phyloP scores from a whole-genome alignment of 2,113 vertebrate species.

The Callorhinus ursinus region DNA sequence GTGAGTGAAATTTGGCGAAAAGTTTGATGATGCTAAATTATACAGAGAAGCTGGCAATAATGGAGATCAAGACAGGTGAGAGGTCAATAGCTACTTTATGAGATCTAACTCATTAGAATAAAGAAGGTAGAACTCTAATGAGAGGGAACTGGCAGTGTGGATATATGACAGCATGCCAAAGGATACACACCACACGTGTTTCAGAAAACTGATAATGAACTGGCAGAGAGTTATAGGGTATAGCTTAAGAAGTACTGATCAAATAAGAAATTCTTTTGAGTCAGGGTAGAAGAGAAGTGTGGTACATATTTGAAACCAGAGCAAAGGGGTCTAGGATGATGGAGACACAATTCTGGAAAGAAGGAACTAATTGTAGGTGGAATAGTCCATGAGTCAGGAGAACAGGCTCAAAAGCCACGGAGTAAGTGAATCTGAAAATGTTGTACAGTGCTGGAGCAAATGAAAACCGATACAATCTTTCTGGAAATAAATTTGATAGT shows the following conservation, averaged over 20 bases:
- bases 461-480: not conserved
- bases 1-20: not conserved
- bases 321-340: not conserved
- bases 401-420: not conserved
- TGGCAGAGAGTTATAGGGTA: not conserved
- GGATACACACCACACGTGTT: not conserved
- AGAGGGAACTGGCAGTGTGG: not conserved
- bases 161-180: no score
- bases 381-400: not conserved
- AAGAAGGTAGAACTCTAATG: not conserved
- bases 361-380: not conserved
- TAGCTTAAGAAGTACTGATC: not conserved
- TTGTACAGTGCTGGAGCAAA: not conserved
- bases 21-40: not conserved
- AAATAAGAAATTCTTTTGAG: not conserved
- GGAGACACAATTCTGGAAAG: not conserved
- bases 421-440: not conserved
- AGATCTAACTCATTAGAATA: not conserved
- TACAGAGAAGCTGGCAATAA: not conserved
- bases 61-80: not conserved
- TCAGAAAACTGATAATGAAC: not conserved
- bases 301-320: not conserved
- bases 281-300: not conserved
- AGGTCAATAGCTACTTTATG: not conserved
- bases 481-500: not conserved